These are phyloP conservation scores for Siderastrea siderea DNA, from an alignment of 92 coral and sea anemone species.

Conservation along the genomic window DNA sequence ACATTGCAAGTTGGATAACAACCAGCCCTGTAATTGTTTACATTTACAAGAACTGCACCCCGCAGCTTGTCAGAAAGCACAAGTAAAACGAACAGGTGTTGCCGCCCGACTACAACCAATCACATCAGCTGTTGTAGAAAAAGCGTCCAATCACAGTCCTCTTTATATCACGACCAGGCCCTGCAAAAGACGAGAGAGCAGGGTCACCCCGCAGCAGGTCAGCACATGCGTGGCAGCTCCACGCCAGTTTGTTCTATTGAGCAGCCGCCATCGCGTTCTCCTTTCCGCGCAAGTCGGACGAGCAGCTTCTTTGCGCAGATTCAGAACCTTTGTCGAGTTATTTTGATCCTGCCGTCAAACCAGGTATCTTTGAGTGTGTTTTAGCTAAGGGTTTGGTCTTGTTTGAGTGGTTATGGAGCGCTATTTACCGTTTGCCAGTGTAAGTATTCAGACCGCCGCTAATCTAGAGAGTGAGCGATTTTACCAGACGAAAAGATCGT, in stretches of 20 bases:
- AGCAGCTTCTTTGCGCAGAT: conserved; percentile 99
- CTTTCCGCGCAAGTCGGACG: conserved; percentile 99
- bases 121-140: neutral
- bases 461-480: conserved; percentile 60
- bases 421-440: conserved; percentile 49
- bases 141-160: conserved; percentile 3
- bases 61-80: neutral
- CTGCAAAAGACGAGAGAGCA: neutral
- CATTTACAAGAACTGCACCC: neutral
- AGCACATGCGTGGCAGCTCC: conserved; percentile 95
- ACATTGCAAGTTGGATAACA: neutral
- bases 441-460: conserved; percentile 77
- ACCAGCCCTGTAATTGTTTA: neutral
- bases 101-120: conserved; percentile 26
- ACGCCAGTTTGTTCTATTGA: conserved; percentile 89
- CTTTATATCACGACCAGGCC: neutral
- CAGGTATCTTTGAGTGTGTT: conserved; percentile 91
- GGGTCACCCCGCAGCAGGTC: conserved; percentile 79
- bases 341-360: conserved; percentile 89
- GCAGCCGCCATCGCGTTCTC: conserved; percentile 97
- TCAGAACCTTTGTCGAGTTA: conserved; percentile 96
- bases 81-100: conserved; percentile 26
- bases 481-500: conserved; percentile 59
- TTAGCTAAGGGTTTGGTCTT: conserved; percentile 73
- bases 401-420: conserved; percentile 83